Evolutionary conservation across 1,140 invertebrate species (phyloP), one percentile per base, ranked within the genome.

Genomic region (Notospermus geniculatus): DNA sequence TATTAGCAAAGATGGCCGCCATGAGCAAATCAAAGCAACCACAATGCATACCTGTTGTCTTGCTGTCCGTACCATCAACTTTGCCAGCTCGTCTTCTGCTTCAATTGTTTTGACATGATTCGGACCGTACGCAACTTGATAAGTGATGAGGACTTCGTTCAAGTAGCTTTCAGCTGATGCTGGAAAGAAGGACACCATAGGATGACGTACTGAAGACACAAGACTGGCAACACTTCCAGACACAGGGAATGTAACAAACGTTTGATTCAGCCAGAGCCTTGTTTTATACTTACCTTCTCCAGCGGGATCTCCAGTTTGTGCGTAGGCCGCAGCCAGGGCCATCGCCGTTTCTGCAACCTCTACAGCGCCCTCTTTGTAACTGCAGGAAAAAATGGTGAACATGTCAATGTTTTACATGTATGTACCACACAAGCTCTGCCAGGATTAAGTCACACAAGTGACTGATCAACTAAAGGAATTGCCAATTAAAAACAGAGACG

Each of bases 81-180:
- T 60, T 2, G 76, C 73, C 19, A 79, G 58, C 55, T 79, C 77
- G 46, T 80, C 76, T 45, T 79, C 69, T 4, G 76, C 70, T 50
- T 68, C 65, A 46, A 80, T 46, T 1, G 77, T 78, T 57, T 76
- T 73, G n/a, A 67, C 68, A 57, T 79, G 73, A 56, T 73, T 62
- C 0, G 75, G 73, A 36, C 78, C 78, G 57, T 74, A 68, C 9
- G 66, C 57, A 1, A 67, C 67, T 27, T 65, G 71, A 65, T 75
- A 80, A 22, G 63, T 71, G 4, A 60, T 64, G n/a, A 77, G 59
- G 62, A 71, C 73, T 52, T 79, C 77, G 60, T 76, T 77, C 25
- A 80, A 52, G 32, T 79, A 80, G 41, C 75, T 79, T 45, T 79
- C 72, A 19, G 77, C 76, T 36, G 75, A 75, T 27, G 60, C 77